Evolutionary conservation across 2,888 invertebrate species (phyloP).

Genomic region (Spatulosminthurus flaviceps): DNA sequence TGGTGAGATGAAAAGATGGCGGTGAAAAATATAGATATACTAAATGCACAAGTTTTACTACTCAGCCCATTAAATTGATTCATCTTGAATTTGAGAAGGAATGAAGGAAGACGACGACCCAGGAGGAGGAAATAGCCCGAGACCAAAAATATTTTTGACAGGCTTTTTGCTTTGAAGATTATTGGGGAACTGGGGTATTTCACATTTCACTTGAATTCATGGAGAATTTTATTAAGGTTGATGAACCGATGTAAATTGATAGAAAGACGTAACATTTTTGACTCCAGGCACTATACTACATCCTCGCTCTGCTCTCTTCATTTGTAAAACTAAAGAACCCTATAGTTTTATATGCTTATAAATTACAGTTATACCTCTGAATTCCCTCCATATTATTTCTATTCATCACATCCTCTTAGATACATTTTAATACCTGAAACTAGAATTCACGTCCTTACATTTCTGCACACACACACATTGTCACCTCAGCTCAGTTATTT

Average conservation of each 20-base stretch:
- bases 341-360: too few relatives aligned
- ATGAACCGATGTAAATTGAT: slow-evolving; percentile 12
- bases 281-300: background rate
- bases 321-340: background rate
- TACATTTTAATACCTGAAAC: too few relatives aligned
- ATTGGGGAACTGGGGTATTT: slow-evolving; percentile 14
- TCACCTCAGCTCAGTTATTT: too few relatives aligned
- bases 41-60: slow-evolving; percentile 1
- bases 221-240: slow-evolving; percentile 18
- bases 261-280: slow-evolving; percentile 14
- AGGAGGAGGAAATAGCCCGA: background rate
- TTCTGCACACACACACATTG: too few relatives aligned
- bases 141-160: slow-evolving; percentile 18
- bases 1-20: background rate
- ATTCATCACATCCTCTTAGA: too few relatives aligned
- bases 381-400: too few relatives aligned
- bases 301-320: background rate
- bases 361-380: too few relatives aligned
- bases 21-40: background rate
- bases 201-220: slow-evolving; percentile 18
- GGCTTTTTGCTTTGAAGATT: slow-evolving; percentile 9
- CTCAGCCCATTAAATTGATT: background rate
- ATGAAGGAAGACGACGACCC: background rate
- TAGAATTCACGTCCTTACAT: too few relatives aligned
- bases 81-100: background rate